Base-by-base conservation (phyloP, 2,888 invertebrate genomes). In the Phaonia tiefii region DNA sequence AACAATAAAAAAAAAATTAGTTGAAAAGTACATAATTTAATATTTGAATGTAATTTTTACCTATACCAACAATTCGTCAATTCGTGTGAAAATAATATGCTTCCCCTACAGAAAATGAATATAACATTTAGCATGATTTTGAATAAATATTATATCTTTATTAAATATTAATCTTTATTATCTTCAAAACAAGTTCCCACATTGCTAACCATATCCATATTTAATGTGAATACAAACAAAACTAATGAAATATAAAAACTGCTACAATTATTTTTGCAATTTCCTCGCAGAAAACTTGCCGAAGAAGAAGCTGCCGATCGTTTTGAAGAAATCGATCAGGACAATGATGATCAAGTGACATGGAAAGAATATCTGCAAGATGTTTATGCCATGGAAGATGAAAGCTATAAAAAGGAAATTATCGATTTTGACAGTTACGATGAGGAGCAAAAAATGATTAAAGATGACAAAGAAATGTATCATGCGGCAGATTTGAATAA, bases 281-380 rank as follows among this genome's bases (percentile, higher is more conserved):
- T 73, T 49, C 49, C 51, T 46, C 37, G 31, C 81, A 97, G 96
- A 83, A 95, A 95, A 92, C 91, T 98, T 8, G 95, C 97, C 0
- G 93, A 94, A 83, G 98, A 98, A 89, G 98, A 98, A 89, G 96
- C 97, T 0, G 92, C 93, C 69, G 97, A 98, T 88, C 93, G 96
- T 31, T 92, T 98, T 85, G 93, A 95, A 80, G 97, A 98, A 88
- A 94, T 96, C 0, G 99, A 99, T 91, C 93, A 93, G 54, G 93
- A 99, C 89, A 92, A 92, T 46, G 96, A 99, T 90, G 96, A 95
- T 0, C 91, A 92, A 84, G 93, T 99, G 1, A 94, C 96, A 0
- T 99, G 98, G 98, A 91, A 92, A 4, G 99, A 99, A 91, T 97
- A 98, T 89, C 88, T 97, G n/a, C 92, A 94, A 72, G 97, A 98